phyloP scores from a whole-genome alignment of 2,113 vertebrate genomes.

The Sebastes fasciatus region DNA sequence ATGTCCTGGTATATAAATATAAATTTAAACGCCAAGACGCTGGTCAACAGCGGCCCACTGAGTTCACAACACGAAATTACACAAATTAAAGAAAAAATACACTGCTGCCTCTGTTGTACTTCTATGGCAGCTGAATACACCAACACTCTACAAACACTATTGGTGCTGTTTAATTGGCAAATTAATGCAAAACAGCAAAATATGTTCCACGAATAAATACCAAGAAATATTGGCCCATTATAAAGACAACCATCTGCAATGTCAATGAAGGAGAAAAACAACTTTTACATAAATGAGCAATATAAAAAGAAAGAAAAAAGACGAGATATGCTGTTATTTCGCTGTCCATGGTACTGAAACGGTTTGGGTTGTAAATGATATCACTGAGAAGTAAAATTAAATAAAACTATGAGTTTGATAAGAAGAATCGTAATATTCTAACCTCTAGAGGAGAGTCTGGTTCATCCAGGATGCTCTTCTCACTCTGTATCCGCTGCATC shows the following conservation, averaged over 20 bases:
- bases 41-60: conserved; percentile 91
- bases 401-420: neutral
- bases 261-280: accelerated
- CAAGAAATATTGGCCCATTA: accelerated
- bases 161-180: accelerated
- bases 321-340: accelerated
- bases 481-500: conserved; percentile 29
- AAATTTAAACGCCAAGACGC: conserved; percentile 28
- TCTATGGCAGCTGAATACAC: neutral
- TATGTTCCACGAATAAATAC: accelerated
- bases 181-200: too few relatives aligned
- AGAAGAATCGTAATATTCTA: neutral
- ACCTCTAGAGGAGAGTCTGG: conserved; percentile 58
- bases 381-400: too few relatives aligned
- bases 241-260: neutral
- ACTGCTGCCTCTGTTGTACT: accelerated
- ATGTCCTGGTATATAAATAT: conserved; percentile 10
- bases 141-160: accelerated
- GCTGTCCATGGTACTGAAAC: conserved; percentile 43
- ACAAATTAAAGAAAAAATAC: accelerated
- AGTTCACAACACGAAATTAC: conserved; percentile 87
- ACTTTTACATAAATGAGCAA: neutral
- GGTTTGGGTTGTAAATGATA: accelerated
- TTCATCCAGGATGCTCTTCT: conserved; percentile 47
- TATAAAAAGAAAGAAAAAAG: neutral